Evolutionary conservation across 2,797 vertebrate genomes (phyloP).

Genomic region (Peromyscus eremicus): DNA sequence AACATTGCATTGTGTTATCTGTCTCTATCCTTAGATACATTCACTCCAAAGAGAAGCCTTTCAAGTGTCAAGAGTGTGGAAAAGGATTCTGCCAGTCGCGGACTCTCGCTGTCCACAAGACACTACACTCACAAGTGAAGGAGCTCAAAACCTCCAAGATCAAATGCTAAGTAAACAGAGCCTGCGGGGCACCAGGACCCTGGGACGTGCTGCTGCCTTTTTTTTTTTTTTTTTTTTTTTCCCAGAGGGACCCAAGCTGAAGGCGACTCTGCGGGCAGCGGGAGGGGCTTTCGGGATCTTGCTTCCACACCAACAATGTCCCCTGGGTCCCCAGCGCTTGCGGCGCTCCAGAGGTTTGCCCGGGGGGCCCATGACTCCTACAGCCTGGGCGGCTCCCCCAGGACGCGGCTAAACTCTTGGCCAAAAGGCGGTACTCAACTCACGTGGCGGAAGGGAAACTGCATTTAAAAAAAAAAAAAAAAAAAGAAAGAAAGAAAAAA

Average conservation of each 20-base stretch:
- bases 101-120: slow-evolving; percentile 99
- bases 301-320: not conserved
- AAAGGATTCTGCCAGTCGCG: slow-evolving; percentile 99
- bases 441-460: slow-evolving; percentile 83
- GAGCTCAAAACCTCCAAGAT: slow-evolving; percentile 98
- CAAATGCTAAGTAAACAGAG: slow-evolving; percentile 90
- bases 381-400: slow-evolving; percentile 64
- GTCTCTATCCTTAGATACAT: slow-evolving; percentile 93
- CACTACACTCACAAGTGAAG: slow-evolving; percentile 99
- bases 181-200: slow-evolving; percentile 26
- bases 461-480: slow-evolving; percentile 50
- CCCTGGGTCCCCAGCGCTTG: slow-evolving; percentile 63
- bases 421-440: slow-evolving; percentile 89
- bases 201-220: not conserved
- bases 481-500: not conserved
- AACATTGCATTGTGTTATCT: not conserved
- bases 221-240: not conserved
- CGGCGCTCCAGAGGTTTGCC: slow-evolving; percentile 54
- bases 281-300: slow-evolving; percentile 63
- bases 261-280: slow-evolving; percentile 53
- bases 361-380: not conserved
- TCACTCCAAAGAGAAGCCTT: slow-evolving; percentile 99
- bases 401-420: slow-evolving; percentile 87
- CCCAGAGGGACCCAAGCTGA: slow-evolving; percentile 23
- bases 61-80: slow-evolving; percentile 99